Base-by-base conservation (phyloP, 2,888 invertebrate species). In the Elegia similella region DNA sequence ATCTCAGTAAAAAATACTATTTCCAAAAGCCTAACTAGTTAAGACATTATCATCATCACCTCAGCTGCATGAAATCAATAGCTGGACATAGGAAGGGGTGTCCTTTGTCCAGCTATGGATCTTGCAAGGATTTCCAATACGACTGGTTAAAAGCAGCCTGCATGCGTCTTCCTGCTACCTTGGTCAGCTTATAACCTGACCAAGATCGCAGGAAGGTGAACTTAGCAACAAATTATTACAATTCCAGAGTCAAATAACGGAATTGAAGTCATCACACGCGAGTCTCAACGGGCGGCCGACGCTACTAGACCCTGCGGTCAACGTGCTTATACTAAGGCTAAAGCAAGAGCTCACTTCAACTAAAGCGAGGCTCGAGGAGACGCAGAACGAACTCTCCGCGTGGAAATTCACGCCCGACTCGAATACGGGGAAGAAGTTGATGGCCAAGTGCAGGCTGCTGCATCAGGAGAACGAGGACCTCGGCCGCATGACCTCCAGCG, bases 381-480 rank as follows among this genome's bases (percentile, higher is more conserved):
- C 98, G 15, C 99, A 99, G 86, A 98, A 98, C 87, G 99, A 99
- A 92, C 92, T 99, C 48, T 96, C 97, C 57, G 99, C 99, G 2
- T 99, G 99, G 98, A 99, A 99, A 88, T 99, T 99, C 86, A 99
- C 99, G 12, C 98, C 99, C n/a, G 99, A 99, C 87, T 98, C 98
- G 63, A 98, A 98, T 92, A 98, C 98, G 50, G 99, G 99, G 64
- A 99, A 99, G 88, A 95, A 98, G 67, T 92, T 99, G 67, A 99
- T 99, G 99, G 98, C 98, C 8, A 98, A 98, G 83, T 99, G 99
- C 82, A 94, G 98, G 62, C 91, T 98, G 67, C 88, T 99, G 50
- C 97, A 98, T 79, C 98, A 98, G 85, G 99, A 99, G 85, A 99
- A 99, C 86, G 99, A 99, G 84, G 99, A 99, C 77, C 93, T 99